Evolutionary conservation across 2,797 vertebrate species (phyloP).

Genomic region (Microcaecilia unicolor): DNA sequence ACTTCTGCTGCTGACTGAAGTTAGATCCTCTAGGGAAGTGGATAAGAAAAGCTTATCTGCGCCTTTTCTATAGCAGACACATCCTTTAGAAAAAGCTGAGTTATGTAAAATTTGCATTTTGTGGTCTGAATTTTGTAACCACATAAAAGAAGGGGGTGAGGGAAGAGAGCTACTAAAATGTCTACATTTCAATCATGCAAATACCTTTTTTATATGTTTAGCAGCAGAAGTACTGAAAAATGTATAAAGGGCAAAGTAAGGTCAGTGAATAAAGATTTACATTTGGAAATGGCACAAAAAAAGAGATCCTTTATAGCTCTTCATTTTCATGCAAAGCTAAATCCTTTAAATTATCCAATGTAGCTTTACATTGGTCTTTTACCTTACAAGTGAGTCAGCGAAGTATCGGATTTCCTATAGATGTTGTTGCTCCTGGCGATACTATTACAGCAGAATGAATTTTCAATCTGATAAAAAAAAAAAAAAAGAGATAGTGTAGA

Average conservation of each 20-base stretch:
- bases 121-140: no score
- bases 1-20: no score
- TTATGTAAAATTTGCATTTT: no score
- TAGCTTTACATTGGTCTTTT: no score
- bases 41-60: no score
- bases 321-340: slow-evolving; percentile 16
- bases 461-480: slow-evolving; percentile 24
- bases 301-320: slow-evolving; percentile 3
- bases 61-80: no score
- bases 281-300: slow-evolving; percentile 1
- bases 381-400: slow-evolving; percentile 16
- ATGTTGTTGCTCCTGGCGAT: slow-evolving; percentile 24
- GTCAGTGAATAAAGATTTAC: not conserved
- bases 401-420: slow-evolving; percentile 6
- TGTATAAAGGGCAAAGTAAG: slow-evolving; percentile 5
- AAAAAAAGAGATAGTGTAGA: slow-evolving; percentile 17
- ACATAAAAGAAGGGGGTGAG: no score
- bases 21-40: no score
- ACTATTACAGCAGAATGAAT: slow-evolving; percentile 8
- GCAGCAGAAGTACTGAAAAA: not conserved
- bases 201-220: no score
- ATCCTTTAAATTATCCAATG: slow-evolving; percentile 15
- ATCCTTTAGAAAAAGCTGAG: no score
- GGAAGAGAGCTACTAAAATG: no score
- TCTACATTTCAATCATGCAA: no score